Evolutionary conservation across 2,888 invertebrate species (phyloP).

Genomic region (Caenorhabditis sp.): DNA sequence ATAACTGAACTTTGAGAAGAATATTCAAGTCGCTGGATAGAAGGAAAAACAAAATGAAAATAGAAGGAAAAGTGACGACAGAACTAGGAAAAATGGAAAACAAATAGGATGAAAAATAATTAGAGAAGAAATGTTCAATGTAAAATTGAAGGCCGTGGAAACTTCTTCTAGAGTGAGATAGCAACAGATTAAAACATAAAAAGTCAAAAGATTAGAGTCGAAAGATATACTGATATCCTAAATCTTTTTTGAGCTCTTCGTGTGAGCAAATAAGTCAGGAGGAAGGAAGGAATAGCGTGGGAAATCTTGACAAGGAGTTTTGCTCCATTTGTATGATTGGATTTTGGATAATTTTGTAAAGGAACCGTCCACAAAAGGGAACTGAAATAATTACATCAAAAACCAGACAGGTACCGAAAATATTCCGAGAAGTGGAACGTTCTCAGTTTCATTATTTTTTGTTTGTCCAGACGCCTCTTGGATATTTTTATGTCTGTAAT

Average conservation of each 20-base stretch:
- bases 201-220: conserved; percentile 21
- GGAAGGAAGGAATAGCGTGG: conserved; percentile 16
- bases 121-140: conserved; percentile 7
- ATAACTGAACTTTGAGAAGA: conserved; percentile 29
- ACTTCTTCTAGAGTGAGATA: neutral
- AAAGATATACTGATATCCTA: conserved; percentile 4
- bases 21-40: neutral
- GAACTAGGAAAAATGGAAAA: conserved; percentile 12
- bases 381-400: neutral
- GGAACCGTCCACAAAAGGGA: neutral
- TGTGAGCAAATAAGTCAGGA: conserved; percentile 36
- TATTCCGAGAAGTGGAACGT: conserved; percentile 9
- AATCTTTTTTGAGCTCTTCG: neutral
- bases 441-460: conserved; percentile 16
- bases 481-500: neutral
- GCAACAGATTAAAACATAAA: conserved; percentile 18
- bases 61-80: conserved; percentile 9
- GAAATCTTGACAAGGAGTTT: conserved; percentile 19
- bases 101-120: conserved; percentile 19
- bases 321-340: conserved; percentile 9
- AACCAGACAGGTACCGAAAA: neutral
- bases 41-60: neutral
- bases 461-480: conserved; percentile 16
- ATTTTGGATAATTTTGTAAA: neutral
- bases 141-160: neutral